Percentiles rank a stretch among this genome's conserved stretches.
phyloP scores from a whole-genome alignment of 1,140 invertebrate genomes.

The Bradysia coprophila region DNA sequence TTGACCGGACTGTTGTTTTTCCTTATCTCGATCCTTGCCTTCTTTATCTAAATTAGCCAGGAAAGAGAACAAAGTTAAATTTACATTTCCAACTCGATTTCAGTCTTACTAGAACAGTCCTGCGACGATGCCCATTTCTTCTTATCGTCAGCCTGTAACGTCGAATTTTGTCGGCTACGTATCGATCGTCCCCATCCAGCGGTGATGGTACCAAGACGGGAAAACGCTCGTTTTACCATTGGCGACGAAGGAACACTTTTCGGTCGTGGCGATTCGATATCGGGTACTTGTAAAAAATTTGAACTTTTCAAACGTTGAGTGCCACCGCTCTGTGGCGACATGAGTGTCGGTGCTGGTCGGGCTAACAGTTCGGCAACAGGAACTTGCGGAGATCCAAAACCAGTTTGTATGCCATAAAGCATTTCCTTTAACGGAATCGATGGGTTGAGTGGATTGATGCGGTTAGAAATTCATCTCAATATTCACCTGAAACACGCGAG shows the following conservation, averaged over 20 bases:
- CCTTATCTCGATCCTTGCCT: slow-evolving; percentile 63
- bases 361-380: slow-evolving; percentile 74
- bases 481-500: slow-evolving; percentile 23
- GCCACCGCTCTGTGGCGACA: slow-evolving; percentile 44
- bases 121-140: slow-evolving; percentile 85
- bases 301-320: slow-evolving; percentile 66
- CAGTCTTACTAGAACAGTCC: slow-evolving; percentile 66
- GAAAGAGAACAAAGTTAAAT: no score
- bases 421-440: slow-evolving; percentile 72
- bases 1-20: slow-evolving; percentile 46
- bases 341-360: slow-evolving; percentile 61
- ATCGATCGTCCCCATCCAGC: slow-evolving; percentile 77
- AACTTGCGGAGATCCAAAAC: slow-evolving; percentile 83
- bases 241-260: slow-evolving; percentile 87
- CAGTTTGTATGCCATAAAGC: slow-evolving; percentile 84
- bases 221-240: slow-evolving; percentile 86
- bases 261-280: slow-evolving; percentile 43
- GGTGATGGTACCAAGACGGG: slow-evolving; percentile 68
- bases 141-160: slow-evolving; percentile 61
- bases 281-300: slow-evolving; percentile 74
- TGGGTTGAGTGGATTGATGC: slow-evolving; percentile 2
- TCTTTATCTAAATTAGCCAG: slow-evolving; percentile 47
- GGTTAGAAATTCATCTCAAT: no score
- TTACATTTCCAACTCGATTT: not conserved
- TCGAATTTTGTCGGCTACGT: slow-evolving; percentile 47